Evolutionary conservation across 2,797 vertebrate genomes (phyloP).

Genomic region (Delichon dasypus): DNA sequence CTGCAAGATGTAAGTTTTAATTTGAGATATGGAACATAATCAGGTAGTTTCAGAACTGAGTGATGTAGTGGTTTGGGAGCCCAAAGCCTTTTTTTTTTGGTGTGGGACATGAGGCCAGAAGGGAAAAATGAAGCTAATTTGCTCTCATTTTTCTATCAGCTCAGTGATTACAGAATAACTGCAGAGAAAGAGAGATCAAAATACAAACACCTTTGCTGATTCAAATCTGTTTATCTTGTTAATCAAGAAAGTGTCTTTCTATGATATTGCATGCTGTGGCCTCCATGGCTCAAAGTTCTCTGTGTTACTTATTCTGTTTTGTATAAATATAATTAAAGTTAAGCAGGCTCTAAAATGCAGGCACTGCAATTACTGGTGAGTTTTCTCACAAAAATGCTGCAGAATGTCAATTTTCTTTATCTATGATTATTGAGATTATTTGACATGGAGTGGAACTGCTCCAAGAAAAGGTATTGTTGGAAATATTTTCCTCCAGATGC

Average conservation of each 20-base stretch:
- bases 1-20: not conserved
- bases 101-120: not conserved
- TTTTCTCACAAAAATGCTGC: not conserved
- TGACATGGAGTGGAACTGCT: not conserved
- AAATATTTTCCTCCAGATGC: not conserved
- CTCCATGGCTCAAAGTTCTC: not conserved
- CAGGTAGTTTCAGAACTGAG: not conserved
- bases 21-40: not conserved
- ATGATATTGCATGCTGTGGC: not conserved
- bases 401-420: not conserved
- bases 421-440: not conserved
- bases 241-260: not conserved
- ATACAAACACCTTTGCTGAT: not conserved
- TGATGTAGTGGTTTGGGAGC: not conserved
- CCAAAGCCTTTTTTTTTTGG: not conserved
- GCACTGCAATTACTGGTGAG: not conserved
- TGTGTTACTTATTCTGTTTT: not conserved
- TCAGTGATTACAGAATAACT: not conserved
- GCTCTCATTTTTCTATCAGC: not conserved
- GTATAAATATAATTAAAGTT: not conserved
- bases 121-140: not conserved
- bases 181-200: not conserved
- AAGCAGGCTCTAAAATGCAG: not conserved
- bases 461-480: not conserved
- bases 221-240: not conserved